Evolutionary conservation across 2,888 invertebrate genomes (phyloP), one percentile per base, ranked within the genome.

Genomic region (Galeruca laticollis): DNA sequence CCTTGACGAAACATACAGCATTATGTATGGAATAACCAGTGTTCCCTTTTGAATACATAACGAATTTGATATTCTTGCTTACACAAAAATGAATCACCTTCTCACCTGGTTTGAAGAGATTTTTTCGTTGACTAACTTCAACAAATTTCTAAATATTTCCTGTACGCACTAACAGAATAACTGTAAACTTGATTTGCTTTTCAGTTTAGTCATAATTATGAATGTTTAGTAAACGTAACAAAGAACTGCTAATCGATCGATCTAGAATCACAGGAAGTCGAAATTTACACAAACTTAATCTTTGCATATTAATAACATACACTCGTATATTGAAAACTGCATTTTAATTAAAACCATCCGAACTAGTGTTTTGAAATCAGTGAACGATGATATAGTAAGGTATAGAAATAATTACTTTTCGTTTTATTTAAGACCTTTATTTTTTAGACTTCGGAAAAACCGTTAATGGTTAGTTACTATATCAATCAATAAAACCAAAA

Each of bases 151-250:
- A n/a, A 13, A 13, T 43, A 13, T 43, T 43, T 43, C 43, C 43
- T 43, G 43, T 43, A 43, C 43, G n/a, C 43, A 15, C 43, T 43
- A 43, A 43, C 43, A 13, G 43, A 43, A 43, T 43, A 43, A 43
- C 43, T 6, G 43, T 43, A 43, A 43, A 43, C 43, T 13, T 43
- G 3, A 43, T 43, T 43, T 43, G 43, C 13, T 43, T 43, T 43
- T 43, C 43, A 13, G 6, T 43, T 43, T 15, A 43, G 43, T 43
- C 43, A 43, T 43, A 43, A 43, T 43, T 43, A 43, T n/a, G 15
- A n/a, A 43, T 43, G 43, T 43, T 43, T 43, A 43, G 43, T 43
- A 43, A n/a, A n/a, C n/a, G 43, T 43, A n/a, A 43, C 13, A 43
- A 43, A 43, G 43, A n/a, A 43, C 6, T 43, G 43, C n/a, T n/a